Percentiles rank a stretch among this genome's conserved stretches.
Conservation (phyloP, 2,113 vertebrate species). For the Panthera leo region DNA sequence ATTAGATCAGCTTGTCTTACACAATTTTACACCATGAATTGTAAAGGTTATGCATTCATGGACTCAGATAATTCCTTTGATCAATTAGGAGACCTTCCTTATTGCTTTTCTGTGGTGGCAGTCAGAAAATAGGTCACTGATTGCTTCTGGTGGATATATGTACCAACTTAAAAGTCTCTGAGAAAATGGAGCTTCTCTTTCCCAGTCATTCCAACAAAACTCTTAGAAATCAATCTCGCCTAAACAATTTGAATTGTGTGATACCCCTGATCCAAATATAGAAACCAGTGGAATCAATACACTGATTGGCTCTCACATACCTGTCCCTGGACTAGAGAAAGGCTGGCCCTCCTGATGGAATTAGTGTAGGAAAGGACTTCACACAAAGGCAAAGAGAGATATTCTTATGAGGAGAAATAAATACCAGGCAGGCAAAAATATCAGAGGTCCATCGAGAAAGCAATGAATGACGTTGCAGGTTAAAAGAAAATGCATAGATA, state of each 20-base stretch:
- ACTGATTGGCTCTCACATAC: background rate
- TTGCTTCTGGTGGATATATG: background rate
- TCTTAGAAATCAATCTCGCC: background rate
- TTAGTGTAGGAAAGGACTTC: background rate
- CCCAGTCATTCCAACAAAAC: background rate
- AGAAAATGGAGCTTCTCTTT: background rate
- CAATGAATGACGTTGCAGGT: background rate
- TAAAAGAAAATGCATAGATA: background rate
- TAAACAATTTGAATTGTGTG: background rate
- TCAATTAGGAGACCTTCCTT: background rate
- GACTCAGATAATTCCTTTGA: background rate
- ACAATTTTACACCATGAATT: background rate
- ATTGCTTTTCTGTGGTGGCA: background rate
- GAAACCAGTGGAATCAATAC: background rate
- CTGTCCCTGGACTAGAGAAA: background rate
- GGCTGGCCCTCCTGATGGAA: background rate
- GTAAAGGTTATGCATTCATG: background rate
- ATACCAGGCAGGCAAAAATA: background rate
- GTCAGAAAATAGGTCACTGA: background rate
- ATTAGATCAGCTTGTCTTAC: background rate
- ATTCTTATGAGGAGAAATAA: too few species aligned
- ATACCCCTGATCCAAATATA: background rate
- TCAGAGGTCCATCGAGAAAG: background rate
- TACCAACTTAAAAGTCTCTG: background rate
- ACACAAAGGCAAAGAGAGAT: background rate